Conservation (phyloP, 2,797 vertebrate species). For the Bradypus variegatus region DNA sequence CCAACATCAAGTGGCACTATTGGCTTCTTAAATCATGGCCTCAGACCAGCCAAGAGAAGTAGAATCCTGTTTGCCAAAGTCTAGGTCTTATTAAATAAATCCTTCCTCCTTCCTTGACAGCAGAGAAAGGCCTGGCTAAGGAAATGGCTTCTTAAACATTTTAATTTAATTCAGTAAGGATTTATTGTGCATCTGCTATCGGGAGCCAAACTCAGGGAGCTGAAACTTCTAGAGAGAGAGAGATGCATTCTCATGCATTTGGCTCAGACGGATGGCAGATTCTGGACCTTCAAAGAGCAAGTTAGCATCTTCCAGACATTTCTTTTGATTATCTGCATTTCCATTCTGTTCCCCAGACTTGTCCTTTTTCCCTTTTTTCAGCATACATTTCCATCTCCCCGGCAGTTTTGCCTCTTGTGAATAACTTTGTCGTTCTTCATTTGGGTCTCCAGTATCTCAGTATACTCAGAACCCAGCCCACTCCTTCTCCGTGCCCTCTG, state of each 20-base stretch:
- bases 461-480: background rate
- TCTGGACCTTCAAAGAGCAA: background rate
- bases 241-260: background rate
- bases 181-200: constrained; percentile 45
- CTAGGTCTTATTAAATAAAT: constrained; percentile 60
- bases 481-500: background rate
- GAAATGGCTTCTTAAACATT: constrained; percentile 54
- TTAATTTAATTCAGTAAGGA: constrained; percentile 62
- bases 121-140: constrained; percentile 51
- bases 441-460: background rate
- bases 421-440: background rate
- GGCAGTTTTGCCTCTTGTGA: background rate
- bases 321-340: background rate
- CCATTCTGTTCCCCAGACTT: background rate
- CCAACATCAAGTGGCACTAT: background rate
- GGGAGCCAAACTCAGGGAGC: background rate
- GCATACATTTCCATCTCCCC: background rate
- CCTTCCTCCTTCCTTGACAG: constrained; percentile 61
- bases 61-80: constrained; percentile 43
- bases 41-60: constrained; percentile 40
- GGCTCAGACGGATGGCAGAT: background rate
- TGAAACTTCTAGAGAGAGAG: background rate
- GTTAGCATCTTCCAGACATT: background rate
- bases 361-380: background rate
- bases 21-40: constrained; percentile 39